phyloP scores from a whole-genome alignment of 2,888 invertebrate genomes.

The Microdon myrmicae region DNA sequence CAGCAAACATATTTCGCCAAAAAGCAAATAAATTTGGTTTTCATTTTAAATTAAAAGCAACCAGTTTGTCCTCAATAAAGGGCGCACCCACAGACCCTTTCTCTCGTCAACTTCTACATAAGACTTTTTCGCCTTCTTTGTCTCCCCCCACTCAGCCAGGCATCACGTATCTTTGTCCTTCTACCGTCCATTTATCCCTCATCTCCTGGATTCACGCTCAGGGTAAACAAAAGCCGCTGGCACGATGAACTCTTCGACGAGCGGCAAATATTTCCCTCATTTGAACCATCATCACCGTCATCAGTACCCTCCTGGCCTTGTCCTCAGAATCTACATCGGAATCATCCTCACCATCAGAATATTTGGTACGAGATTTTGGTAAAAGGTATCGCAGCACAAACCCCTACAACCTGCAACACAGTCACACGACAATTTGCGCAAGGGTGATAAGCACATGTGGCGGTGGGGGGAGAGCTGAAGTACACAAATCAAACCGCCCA shows the following conservation, averaged over 20 bases:
- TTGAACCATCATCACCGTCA: not conserved
- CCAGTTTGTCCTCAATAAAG: constrained; percentile 43
- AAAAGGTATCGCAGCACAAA: constrained; percentile 49
- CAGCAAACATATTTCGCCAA: constrained; percentile 52
- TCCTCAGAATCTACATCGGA: constrained; percentile 6
- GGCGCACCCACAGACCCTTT: not conserved
- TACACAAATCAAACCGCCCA: constrained; percentile 32
- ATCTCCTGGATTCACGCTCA: too few species aligned
- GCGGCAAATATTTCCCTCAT: not conserved
- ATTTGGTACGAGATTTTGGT: constrained; percentile 19
- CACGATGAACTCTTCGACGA: too few species aligned
- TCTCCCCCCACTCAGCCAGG: too few species aligned
- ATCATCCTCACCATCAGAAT: constrained; percentile 18
- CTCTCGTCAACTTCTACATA: too few species aligned
- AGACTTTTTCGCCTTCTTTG: too few species aligned
- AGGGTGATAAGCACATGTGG: constrained; percentile 31
- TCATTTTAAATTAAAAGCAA: constrained; percentile 53
- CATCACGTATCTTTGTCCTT: too few species aligned
- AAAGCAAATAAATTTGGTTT: constrained; percentile 53
- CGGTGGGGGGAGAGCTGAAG: constrained; percentile 13
- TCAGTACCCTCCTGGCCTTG: constrained; percentile 7
- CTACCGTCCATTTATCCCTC: too few species aligned
- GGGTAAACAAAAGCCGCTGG: too few species aligned
- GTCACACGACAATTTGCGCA: constrained; percentile 43
- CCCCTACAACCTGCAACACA: constrained; percentile 41